Evolutionary conservation across 2,113 vertebrate species (phyloP).

Genomic region (Indri indri): DNA sequence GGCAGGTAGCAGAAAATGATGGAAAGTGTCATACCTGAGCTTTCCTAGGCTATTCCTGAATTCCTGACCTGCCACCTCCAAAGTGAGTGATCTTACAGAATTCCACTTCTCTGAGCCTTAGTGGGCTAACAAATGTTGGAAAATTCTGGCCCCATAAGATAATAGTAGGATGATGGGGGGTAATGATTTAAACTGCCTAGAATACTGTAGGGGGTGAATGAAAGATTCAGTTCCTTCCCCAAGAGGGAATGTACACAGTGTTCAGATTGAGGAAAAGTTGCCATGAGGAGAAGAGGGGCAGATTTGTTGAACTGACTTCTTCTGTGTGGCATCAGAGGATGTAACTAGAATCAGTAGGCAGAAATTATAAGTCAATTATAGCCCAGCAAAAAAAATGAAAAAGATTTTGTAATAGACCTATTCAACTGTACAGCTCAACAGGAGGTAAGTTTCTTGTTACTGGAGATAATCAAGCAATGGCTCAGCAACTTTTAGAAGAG

Average conservation of each 20-base stretch:
- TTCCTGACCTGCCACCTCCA: neutral
- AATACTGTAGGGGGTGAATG: neutral
- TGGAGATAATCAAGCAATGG: neutral
- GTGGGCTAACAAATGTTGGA: neutral
- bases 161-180: neutral
- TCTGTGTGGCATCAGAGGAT: neutral
- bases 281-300: neutral
- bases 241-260: neutral
- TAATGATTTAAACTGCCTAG: neutral
- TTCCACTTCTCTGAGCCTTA: neutral
- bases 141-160: neutral
- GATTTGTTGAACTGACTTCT: neutral
- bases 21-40: neutral
- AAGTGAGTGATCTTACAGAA: neutral
- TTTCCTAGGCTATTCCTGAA: neutral
- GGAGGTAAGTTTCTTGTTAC: neutral
- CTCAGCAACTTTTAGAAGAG: neutral
- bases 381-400: neutral
- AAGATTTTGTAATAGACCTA: neutral
- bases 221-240: neutral
- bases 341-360: neutral
- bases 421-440: neutral
- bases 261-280: neutral
- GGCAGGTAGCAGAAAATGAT: neutral
- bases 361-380: neutral